A percentile compares a stretch with the other conserved stretches of the same genome.
Evolutionary conservation across 2,113 vertebrate species (phyloP).

Genomic region (Thinocorus orbignyianus): DNA sequence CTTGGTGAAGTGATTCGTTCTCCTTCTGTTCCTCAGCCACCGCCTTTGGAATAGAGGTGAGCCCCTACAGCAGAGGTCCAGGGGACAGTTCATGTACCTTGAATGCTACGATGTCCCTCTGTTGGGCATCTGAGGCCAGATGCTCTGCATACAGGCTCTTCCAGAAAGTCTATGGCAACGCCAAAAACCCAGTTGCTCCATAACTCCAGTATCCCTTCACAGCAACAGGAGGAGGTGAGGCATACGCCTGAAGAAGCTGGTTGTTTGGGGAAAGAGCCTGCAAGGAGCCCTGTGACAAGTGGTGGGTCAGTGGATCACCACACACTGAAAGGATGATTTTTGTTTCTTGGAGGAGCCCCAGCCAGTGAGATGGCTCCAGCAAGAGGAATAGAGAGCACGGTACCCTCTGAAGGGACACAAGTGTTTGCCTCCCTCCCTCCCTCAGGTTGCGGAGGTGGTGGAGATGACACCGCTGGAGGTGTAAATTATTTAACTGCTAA

Average conservation of each 20-base stretch:
- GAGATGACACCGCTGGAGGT: not conserved
- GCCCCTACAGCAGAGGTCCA: not conserved
- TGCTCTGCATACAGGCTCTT: not conserved
- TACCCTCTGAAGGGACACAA: not conserved
- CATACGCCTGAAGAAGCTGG: not conserved
- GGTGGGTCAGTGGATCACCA: not conserved
- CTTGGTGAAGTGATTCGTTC: not conserved
- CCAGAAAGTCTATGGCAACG: not conserved
- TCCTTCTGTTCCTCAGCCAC: not conserved
- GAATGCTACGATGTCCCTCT: not conserved
- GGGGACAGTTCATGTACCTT: not conserved
- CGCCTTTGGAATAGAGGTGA: not conserved
- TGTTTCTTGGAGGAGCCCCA: rapidly evolving
- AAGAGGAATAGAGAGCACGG: not conserved
- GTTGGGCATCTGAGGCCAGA: not conserved
- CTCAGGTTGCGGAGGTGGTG: not conserved
- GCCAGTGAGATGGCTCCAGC: not conserved
- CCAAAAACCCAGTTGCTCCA: not conserved
- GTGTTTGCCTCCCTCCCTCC: not conserved
- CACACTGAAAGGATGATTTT: rapidly evolving
- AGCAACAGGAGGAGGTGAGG: not conserved
- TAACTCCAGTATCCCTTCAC: not conserved
- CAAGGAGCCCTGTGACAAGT: rapidly evolving
- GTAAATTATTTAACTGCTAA: slow-evolving; percentile 19
- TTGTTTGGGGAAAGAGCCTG: not conserved